Conservation (phyloP, 2,797 vertebrate genomes). For the Paguma larvata region DNA sequence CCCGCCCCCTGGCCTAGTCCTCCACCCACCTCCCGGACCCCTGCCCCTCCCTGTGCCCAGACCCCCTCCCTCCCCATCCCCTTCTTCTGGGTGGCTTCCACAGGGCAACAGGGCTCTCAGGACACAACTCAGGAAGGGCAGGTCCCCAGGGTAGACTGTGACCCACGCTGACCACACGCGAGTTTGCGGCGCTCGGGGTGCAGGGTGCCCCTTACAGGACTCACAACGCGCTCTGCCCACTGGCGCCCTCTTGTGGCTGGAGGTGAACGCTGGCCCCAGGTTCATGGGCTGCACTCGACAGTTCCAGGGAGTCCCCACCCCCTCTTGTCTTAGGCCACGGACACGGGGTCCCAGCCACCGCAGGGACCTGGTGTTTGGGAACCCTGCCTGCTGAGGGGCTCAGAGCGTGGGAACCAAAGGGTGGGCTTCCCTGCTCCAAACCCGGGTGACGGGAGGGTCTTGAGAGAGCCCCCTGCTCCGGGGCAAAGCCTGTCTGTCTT, state of each 20-base stretch:
- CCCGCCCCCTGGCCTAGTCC: no score
- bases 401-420: background rate
- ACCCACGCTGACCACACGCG: background rate
- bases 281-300: background rate
- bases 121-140: background rate
- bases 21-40: no score
- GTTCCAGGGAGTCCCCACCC: background rate
- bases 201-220: background rate
- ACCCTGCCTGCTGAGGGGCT: background rate
- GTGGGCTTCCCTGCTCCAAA: background rate
- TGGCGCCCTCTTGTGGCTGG: background rate
- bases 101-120: background rate
- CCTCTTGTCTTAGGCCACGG: background rate
- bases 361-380: background rate
- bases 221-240: background rate
- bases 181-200: no score
- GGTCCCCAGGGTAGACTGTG: background rate
- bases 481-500: no score
- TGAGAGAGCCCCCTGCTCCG: background rate
- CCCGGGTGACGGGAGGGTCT: rapidly evolving
- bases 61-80: background rate
- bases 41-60: no score
- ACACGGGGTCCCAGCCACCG: background rate
- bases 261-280: background rate
- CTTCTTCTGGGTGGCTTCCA: background rate